These are phyloP conservation scores for Margarornis squamiger DNA, from an alignment of 2,797 vertebrate species.

Conservation along the genomic window DNA sequence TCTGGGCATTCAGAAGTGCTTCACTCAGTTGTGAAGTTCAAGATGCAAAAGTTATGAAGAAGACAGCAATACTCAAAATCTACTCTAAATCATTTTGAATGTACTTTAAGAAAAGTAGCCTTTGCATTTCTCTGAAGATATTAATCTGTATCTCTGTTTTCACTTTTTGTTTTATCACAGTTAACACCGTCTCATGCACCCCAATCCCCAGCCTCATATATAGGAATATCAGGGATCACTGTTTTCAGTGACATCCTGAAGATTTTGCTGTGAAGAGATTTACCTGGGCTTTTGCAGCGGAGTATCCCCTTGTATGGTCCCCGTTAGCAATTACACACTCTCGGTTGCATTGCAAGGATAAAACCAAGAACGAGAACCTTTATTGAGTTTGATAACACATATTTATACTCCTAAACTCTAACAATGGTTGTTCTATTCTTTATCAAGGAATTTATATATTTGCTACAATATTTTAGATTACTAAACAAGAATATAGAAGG, in stretches of 20 bases:
- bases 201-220: neutral
- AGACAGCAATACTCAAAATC: neutral
- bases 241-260: neutral
- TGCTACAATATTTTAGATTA: no score
- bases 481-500: no score
- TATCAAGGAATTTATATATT: no score
- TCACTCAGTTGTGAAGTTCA: neutral
- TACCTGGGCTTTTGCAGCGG: no score
- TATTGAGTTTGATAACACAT: no score
- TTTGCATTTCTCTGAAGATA: neutral
- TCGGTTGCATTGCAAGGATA: no score
- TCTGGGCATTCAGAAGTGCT: neutral
- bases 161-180: neutral
- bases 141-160: neutral
- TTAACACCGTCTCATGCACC: neutral
- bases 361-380: no score
- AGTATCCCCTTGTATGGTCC: no score
- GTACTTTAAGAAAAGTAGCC: neutral
- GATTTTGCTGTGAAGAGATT: neutral
- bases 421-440: no score
- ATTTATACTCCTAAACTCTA: no score
- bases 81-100: neutral
- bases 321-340: no score
- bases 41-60: neutral
- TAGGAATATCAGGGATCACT: neutral